Evolutionary conservation across 1,140 invertebrate genomes (phyloP).

Genomic region (Dinoponera quadriceps): DNA sequence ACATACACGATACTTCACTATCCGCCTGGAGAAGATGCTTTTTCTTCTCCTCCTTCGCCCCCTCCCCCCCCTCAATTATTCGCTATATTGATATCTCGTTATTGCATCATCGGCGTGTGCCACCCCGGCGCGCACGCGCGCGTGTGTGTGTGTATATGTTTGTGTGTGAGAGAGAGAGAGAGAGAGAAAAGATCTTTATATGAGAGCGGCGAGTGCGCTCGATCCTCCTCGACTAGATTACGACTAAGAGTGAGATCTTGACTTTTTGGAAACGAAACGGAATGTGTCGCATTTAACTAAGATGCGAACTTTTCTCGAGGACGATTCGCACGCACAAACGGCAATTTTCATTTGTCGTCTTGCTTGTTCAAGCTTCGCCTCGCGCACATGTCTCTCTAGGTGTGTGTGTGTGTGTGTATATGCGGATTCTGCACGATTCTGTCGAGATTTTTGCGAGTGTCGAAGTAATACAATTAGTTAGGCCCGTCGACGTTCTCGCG

Average conservation of each 20-base stretch:
- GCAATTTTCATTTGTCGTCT: conserved; percentile 10
- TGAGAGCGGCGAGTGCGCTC: neutral
- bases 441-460: neutral
- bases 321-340: neutral
- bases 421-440: too few species aligned
- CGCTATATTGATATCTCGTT: conserved; percentile 38
- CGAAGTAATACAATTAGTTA: conserved; percentile 20
- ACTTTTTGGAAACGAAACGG: conserved; percentile 26
- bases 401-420: too few species aligned
- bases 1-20: conserved; percentile 18
- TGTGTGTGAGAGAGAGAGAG: too few species aligned
- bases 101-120: conserved; percentile 31
- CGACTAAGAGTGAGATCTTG: conserved; percentile 38
- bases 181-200: conserved; percentile 15
- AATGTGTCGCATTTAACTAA: neutral
- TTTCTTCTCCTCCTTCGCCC: neutral
- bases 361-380: neutral
- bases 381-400: neutral
- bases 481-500: conserved; percentile 2
- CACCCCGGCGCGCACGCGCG: neutral
- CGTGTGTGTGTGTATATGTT: conserved; percentile 7
- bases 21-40: conserved; percentile 18
- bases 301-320: neutral
- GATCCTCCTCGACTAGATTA: conserved; percentile 38
- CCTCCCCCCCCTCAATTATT: conserved; percentile 6